phyloP scores from a whole-genome alignment of 2,797 vertebrate genomes.

The Anas flavirostris region DNA sequence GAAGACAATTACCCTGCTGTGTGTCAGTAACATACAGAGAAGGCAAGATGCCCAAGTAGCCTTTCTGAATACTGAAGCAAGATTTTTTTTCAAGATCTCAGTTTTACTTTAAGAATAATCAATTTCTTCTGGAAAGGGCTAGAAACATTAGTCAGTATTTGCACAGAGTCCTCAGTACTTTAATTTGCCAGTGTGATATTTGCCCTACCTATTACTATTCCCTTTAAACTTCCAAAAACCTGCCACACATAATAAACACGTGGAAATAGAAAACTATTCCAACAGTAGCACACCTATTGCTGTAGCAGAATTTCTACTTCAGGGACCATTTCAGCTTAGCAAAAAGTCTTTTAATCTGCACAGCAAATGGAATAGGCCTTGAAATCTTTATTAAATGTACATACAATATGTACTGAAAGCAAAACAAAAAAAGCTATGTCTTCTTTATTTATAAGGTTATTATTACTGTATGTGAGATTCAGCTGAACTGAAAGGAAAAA shows the following conservation, averaged over 20 bases:
- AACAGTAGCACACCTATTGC: not conserved
- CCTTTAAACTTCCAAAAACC: not conserved
- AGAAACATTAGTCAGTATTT: not conserved
- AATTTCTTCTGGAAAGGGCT: not conserved
- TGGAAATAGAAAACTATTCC: not conserved
- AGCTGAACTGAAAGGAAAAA: not conserved
- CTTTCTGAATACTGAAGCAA: not conserved
- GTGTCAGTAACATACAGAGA: not conserved
- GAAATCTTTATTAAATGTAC: not conserved
- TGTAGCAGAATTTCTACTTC: not conserved
- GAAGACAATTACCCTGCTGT: not conserved
- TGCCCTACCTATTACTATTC: not conserved
- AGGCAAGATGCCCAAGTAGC: not conserved
- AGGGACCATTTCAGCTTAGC: not conserved
- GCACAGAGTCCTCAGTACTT: not conserved
- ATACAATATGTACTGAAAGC: rapidly evolving
- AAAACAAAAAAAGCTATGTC: not conserved
- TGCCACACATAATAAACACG: not conserved
- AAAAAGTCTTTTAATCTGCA: not conserved
- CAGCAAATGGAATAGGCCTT: not conserved
- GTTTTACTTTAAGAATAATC: not conserved
- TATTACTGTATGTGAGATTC: not conserved
- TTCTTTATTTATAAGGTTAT: not conserved
- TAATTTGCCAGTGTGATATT: not conserved
- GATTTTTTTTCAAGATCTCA: not conserved